Conservation (phyloP, 2,113 vertebrate genomes). For the Strix uralensis region DNA sequence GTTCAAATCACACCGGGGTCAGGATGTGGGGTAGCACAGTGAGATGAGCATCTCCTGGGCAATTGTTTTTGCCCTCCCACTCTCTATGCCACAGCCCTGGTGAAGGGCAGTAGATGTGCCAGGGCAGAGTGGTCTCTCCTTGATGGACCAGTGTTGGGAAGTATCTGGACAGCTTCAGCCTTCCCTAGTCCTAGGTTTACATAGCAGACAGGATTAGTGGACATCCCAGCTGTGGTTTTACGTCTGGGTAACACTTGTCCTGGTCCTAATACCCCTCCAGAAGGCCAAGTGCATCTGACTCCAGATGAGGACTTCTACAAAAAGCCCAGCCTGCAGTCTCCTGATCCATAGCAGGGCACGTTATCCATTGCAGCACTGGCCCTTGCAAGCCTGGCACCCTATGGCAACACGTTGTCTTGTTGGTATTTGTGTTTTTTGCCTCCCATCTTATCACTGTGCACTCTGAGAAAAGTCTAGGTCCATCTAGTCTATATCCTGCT, state of each 20-base stretch:
- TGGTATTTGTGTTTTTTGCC: background rate
- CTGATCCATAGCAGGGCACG: too few relatives aligned
- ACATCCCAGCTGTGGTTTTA: background rate
- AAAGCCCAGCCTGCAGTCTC: background rate
- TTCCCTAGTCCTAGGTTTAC: accelerated
- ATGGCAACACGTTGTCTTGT: accelerated
- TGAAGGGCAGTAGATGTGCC: background rate
- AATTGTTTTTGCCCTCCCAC: background rate
- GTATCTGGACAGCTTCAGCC: background rate
- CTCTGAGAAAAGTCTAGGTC: background rate
- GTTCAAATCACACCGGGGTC: conserved; percentile 65
- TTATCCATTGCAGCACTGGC: too few relatives aligned
- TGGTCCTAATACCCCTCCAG: accelerated
- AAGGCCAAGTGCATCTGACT: background rate
- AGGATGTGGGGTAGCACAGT: accelerated
- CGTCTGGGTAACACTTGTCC: accelerated
- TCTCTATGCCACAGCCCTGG: background rate
- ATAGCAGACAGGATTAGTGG: background rate
- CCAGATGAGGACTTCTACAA: background rate
- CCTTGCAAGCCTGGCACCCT: accelerated
- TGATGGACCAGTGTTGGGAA: background rate
- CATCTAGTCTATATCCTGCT: background rate
- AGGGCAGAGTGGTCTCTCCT: background rate
- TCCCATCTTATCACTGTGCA: background rate
- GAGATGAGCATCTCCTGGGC: accelerated